Evolutionary conservation across 2,797 vertebrate genomes (phyloP), one percentile per base, ranked within the genome.

Genomic region (Sarcophilus harrisii): DNA sequence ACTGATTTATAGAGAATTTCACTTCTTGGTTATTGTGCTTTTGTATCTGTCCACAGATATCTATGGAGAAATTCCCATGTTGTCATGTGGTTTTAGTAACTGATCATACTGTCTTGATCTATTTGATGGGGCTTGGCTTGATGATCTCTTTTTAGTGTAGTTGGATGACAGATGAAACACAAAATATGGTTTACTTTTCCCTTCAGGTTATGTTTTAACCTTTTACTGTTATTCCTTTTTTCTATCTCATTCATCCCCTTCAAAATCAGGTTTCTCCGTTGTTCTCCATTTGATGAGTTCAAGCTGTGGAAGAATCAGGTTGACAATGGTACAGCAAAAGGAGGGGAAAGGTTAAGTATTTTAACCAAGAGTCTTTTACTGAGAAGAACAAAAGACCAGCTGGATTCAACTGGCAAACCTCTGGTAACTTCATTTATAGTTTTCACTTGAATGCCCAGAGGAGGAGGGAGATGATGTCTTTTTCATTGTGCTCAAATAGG

Each of bases 261-360:
- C 87, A 57, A 91, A 58, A 49, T 0, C 96, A 99, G 99, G 97
- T 99, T 99, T 98, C 99, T 99, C 91, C 99, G 98, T 92, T 99
- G 99, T 95, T 98, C 99, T 98, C 99, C 99, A 0, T 99, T 99
- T 94, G 99, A 99, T 94, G 99, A 99, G 95, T 99, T 98, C 98
- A 99, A 98, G 96, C 98, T 99, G 73, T 99, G 99, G 99, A 99
- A 99, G 97, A 99, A 98, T 97, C 99, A 99, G 97, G 99, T 99
- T 57, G 99, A 99, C 98, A 99, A 99, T 90, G 99, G 99, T 94
- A 99, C 99, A n/a, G 99, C 98, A 62, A 99, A 99, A 96, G 99
- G 99, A 97, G 98, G 99, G 95, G 99, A 99, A 97, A 98, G 99
- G 93, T 98, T 99, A 73, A 99, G 99, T 97, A 99, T 99, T 97